These are phyloP conservation scores for Macrotus californicus DNA, from an alignment of 2,113 vertebrate genomes.

Conservation along the genomic window DNA sequence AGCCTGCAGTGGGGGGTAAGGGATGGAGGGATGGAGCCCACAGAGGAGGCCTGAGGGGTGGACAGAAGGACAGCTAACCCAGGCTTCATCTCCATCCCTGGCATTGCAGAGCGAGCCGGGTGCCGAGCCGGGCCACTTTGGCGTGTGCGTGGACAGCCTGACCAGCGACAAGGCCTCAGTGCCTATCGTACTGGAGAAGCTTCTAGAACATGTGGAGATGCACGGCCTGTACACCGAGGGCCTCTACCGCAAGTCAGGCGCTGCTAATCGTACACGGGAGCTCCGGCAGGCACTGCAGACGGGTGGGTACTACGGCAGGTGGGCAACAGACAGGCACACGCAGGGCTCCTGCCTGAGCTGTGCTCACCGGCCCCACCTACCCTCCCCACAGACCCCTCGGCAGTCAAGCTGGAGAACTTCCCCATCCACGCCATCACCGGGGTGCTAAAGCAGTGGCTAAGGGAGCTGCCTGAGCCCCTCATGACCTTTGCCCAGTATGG, in stretches of 20 bases:
- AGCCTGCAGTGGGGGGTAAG: accelerated
- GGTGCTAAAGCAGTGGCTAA: slow-evolving; percentile 95
- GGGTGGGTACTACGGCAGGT: slow-evolving; percentile 72
- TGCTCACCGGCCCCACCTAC: accelerated
- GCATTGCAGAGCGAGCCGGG: slow-evolving; percentile 80
- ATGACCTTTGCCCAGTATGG: slow-evolving; percentile 94
- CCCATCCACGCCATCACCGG: slow-evolving; percentile 96
- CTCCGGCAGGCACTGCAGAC: slow-evolving; percentile 90
- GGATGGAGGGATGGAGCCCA: neutral
- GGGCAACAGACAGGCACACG: accelerated
- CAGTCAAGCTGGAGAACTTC: slow-evolving; percentile 90
- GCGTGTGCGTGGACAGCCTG: slow-evolving; percentile 86
- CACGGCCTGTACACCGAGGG: slow-evolving; percentile 96
- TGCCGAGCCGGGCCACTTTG: slow-evolving; percentile 84
- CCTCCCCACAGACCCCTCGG: slow-evolving; percentile 81
- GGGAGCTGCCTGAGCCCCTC: slow-evolving; percentile 94
- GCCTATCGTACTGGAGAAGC: slow-evolving; percentile 91
- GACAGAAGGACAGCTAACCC: neutral
- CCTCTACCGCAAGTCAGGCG: slow-evolving; percentile 97
- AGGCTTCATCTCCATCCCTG: accelerated
- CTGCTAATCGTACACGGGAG: slow-evolving; percentile 94
- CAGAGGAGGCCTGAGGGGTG: neutral
- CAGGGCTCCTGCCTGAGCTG: accelerated
- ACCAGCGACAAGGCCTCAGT: slow-evolving; percentile 88
- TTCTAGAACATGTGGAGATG: slow-evolving; percentile 97